These are phyloP conservation scores for Lissonota sp. DNA, from an alignment of 2,888 invertebrate species.

Conservation along the genomic window DNA sequence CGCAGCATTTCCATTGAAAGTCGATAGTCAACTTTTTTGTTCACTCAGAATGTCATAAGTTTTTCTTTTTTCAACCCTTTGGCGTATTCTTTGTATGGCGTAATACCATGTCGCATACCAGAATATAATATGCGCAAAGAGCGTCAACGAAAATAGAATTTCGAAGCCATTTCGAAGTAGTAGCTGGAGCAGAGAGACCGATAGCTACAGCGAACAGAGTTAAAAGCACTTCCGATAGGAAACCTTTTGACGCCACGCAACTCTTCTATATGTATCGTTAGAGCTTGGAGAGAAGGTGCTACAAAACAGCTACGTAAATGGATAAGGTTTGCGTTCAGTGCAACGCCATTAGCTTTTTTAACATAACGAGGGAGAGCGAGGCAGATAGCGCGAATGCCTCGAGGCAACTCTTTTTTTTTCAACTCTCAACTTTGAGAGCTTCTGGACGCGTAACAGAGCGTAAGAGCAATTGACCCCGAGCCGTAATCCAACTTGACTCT, in stretches of 20 bases:
- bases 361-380: no score
- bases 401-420: conserved; percentile 10
- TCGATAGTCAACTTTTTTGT: no score
- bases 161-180: conserved; percentile 32
- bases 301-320: conserved; percentile 26
- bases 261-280: conserved; percentile 16
- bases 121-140: conserved; percentile 4
- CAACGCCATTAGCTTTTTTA: conserved; percentile 40
- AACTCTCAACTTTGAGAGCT: conserved; percentile 40
- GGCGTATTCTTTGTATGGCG: no score
- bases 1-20: no score
- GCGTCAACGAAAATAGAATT: conserved; percentile 40
- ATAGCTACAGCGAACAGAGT: background rate
- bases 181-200: background rate
- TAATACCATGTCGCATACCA: no score
- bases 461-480: conserved; percentile 19
- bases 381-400: conserved; percentile 17
- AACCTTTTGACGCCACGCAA: conserved; percentile 54
- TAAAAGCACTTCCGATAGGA: conserved; percentile 60
- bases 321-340: conserved; percentile 28
- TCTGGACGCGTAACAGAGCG: background rate
- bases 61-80: background rate
- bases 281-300: conserved; percentile 23
- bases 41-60: background rate
- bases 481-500: conserved; percentile 16